Conservation (phyloP, 1,140 invertebrate species). For the Cheumatopsyche charites region DNA sequence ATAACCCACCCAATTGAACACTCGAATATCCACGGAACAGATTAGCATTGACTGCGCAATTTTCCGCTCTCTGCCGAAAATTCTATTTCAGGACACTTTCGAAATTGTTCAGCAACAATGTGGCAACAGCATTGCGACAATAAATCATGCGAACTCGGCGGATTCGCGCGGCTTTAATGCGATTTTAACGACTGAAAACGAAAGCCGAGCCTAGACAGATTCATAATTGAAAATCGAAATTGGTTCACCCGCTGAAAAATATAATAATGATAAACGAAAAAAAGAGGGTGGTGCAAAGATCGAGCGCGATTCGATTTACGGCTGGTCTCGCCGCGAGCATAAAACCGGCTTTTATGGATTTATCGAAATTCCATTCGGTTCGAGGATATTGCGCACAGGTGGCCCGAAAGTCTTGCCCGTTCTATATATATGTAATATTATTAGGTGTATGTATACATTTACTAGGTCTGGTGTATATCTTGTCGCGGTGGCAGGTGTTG, state of each 20-base stretch:
- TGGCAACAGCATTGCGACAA: not conserved
- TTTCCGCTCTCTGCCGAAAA: too few species aligned
- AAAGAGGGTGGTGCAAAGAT: not conserved
- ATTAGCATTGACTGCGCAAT: too few species aligned
- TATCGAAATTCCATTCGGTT: constrained; percentile 12
- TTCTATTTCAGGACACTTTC: not conserved
- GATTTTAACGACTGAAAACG: constrained; percentile 13
- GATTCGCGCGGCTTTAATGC: constrained; percentile 1
- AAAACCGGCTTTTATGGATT: constrained; percentile 15
- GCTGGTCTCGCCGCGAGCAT: not conserved
- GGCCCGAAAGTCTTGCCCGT: not conserved
- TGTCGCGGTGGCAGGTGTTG: not conserved
- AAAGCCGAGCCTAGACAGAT: too few species aligned
- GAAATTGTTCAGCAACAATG: not conserved
- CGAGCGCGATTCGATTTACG: constrained; percentile 4
- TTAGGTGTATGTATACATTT: too few species aligned
- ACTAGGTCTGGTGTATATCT: too few species aligned
- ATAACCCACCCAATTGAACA: too few species aligned
- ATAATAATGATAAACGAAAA: too few species aligned
- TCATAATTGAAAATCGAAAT: too few species aligned
- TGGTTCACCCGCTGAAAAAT: too few species aligned
- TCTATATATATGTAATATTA: not conserved
- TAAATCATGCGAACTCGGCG: constrained; percentile 3
- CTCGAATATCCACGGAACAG: too few species aligned
- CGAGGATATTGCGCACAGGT: constrained; percentile 1